Base-by-base conservation (phyloP, 2,888 invertebrate species). In the Rhabditoides inermis region DNA sequence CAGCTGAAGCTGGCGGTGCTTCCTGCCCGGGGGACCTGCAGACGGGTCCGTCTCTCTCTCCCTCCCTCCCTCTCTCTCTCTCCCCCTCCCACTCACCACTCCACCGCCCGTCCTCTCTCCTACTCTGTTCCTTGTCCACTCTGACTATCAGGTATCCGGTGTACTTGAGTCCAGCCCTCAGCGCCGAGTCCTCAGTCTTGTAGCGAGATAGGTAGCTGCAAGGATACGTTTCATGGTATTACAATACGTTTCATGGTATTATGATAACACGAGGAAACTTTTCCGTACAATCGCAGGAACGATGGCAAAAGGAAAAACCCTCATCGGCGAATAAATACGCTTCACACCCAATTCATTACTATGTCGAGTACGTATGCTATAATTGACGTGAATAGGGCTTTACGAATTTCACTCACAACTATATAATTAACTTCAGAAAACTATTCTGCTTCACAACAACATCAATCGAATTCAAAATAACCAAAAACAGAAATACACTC, bases 141-240 rank as follows among this genome's bases (percentile, higher is more conserved):
- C 75, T 42, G 15, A 68, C 76, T 42, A 76, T 74, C 45, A 76
- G 53, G 49, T 72, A 76, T 26, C 76, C 76, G 1, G 74, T 74
- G 56, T 76, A 76, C 48, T 69, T 69, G 25, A 72, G 51, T 3
- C 68, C 68, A 5, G 60, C 42, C 30, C 58, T 36, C 40, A 76
- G 52, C 6, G 67, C 65, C 6, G 59, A 49, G 47, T 76, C 76
- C 41, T 65, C 63, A 1, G 70, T 61, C 23, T 59, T 58, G 51
- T 70, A 64, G 22, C 73, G 56, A 25, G 63, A 62, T 23, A 72
- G 51, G 53, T 74, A 72, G n/a, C 58, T 63, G 40, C 10, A 61
- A 48, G 40, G 23, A 49, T 15, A 23, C 6, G 15, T 12, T 10
- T 20, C 20, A 6, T 6, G 15, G n/a, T n/a, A n/a, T n/a, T n/a